Evolutionary conservation across 2,797 vertebrate genomes (phyloP).

Genomic region (Balearica regulorum): DNA sequence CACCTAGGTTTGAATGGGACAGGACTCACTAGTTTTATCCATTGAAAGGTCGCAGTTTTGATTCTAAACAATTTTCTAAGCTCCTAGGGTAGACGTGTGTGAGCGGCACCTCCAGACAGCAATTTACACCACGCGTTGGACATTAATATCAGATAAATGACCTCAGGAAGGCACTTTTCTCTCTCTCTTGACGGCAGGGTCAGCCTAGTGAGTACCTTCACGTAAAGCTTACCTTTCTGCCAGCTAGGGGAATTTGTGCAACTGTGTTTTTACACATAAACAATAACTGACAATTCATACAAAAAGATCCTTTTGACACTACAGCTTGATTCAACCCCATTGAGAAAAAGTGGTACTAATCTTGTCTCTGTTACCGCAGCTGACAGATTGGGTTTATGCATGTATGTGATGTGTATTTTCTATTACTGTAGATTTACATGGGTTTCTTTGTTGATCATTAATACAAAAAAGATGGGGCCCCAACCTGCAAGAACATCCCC

Average conservation of each 20-base stretch:
- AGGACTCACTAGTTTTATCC: neutral
- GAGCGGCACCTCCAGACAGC: neutral
- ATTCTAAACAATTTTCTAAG: neutral
- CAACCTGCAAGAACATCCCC: neutral
- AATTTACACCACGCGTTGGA: fast-evolving
- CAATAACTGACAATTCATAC: neutral
- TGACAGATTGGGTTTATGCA: neutral
- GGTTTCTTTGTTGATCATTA: neutral
- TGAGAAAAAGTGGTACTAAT: neutral
- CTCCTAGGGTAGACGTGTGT: neutral
- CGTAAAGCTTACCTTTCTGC: neutral
- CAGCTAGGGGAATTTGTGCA: neutral
- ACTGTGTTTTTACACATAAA: neutral
- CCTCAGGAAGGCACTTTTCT: neutral
- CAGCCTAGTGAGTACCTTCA: neutral
- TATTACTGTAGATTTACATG: neutral
- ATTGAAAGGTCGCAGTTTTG: neutral
- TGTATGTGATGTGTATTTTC: neutral
- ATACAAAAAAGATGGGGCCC: neutral
- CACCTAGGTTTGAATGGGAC: neutral
- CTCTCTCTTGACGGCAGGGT: neutral
- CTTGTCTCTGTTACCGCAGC: neutral
- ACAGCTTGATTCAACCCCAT: neutral
- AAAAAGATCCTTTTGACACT: neutral
- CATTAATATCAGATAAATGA: neutral